Base-by-base conservation (phyloP, 2,888 invertebrate species). In the Ganaspis brasiliensis region DNA sequence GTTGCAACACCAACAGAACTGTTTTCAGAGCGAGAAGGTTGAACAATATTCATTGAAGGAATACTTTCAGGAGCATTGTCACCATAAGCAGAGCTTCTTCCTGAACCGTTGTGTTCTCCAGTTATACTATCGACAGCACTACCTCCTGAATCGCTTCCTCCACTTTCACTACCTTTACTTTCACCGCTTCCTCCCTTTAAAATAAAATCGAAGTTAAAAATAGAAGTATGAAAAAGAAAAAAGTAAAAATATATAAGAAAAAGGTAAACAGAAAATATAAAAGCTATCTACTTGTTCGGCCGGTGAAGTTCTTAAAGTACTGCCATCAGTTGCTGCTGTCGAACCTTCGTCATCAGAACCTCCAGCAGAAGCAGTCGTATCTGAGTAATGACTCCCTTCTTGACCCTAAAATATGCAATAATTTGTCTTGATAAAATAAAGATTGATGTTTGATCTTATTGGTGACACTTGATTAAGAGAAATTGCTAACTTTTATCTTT, bases 321-420 rank as follows among this genome's bases (percentile, higher is more conserved):
- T 98, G 75, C 98, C 98, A 91, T 98, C 98, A 0, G 98, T 98
- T 0, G 98, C 98, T 9, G 98, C 98, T 45, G 98, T 98, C 82
- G 98, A 98, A 73, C 97, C 98, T 91, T 98, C 98, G 91, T 98
- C 98, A 89, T 98, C 98, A 10, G 98, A 98, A 5, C 97, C 98
- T 72, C 94, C 97, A 2, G 97, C 96, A 16, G 98, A 97, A 19
- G 96, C 96, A 2, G 96, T 96, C 21, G 96, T 95, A 83, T 97
- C 97, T 71, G 96, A 96, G 88, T 95, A 95, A 87, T 95, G 95
- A 2, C 95, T 94, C 16, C 92, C 93, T 87, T 94, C 94, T 81
- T 87, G 82, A 75, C 88, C 79, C 81, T 84, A 73, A 37, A 45
- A 63, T 40, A 56, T 67, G n/a, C 35, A 16, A 49, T 26, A 70